These are phyloP conservation scores for Phthorimaea operculella DNA, from an alignment of 1,140 invertebrate genomes.

Conservation along the genomic window DNA sequence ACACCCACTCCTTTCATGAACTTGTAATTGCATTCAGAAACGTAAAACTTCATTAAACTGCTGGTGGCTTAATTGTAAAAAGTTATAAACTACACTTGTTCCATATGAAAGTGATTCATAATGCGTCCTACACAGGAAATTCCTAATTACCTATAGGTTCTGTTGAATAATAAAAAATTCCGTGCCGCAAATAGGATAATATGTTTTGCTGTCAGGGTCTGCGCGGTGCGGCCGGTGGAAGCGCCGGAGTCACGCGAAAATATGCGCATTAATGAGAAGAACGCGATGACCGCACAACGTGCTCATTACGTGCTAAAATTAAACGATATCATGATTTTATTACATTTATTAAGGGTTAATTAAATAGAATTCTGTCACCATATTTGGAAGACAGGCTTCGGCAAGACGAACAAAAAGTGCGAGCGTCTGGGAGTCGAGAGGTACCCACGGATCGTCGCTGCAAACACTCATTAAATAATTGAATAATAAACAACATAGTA, in stretches of 20 bases:
- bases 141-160: too few species aligned
- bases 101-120: too few species aligned
- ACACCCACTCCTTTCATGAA: constrained; percentile 1
- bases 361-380: constrained; percentile 38
- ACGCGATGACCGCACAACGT: constrained; percentile 10
- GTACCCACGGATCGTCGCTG: constrained; percentile 1
- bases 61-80: too few species aligned
- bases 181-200: constrained; percentile 10
- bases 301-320: constrained; percentile 27
- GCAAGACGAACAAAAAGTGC: constrained; percentile 39
- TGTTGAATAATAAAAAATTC: too few species aligned
- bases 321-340: constrained; percentile 43
- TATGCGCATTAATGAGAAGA: constrained; percentile 20
- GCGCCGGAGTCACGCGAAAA: constrained; percentile 13
- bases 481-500: constrained; percentile 24
- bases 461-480: constrained; percentile 22
- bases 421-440: constrained; percentile 9
- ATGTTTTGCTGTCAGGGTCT: constrained; percentile 15
- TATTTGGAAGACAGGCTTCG: constrained; percentile 34
- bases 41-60: too few species aligned
- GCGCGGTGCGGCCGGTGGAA: constrained; percentile 1
- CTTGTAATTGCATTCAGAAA: constrained; percentile 1
- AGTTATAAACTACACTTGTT: too few species aligned
- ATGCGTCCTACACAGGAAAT: too few species aligned
- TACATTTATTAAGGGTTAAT: constrained; percentile 44